Evolutionary conservation across 2,797 vertebrate species (phyloP), one percentile per base, ranked within the genome.

Genomic region (Odontamblyopus rebecca): DNA sequence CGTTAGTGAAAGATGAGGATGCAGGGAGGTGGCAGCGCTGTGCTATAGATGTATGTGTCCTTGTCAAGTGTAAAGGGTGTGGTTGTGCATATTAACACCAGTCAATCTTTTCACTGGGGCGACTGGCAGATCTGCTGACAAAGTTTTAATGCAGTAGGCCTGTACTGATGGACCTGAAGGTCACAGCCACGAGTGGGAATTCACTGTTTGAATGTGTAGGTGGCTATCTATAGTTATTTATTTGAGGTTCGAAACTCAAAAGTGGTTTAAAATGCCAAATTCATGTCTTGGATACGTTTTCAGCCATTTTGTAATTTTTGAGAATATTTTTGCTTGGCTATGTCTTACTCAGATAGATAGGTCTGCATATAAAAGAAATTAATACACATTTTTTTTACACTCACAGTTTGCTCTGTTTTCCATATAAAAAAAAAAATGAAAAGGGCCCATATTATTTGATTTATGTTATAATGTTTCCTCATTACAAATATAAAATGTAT

Each of bases 91-190:
- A 83, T 83, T 80, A 86, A 89, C 69, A 71, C 51, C 66, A 73
- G 73, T 83, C 86, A 61, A 68, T 85, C 81, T 81, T 59, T 48
- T 69, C 60, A 61, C 56, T 32, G 19, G 44, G 48, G 60, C 62
- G 70, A 6, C 13, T 56, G 74, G 69, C 75, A 81, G 68, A 79
- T 81, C 75, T 82, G 77, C 81, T 87, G 86, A 88, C 78, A 67
- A 74, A 82, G 70, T 76, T 68, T 75, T 56, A 66, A 64, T 65
- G 4, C 63, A 5, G 4, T 54, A 66, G 69, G 12, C 61, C 54
- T 80, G 60, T 44, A 67, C 13, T 56, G 61, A 54, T 54, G 54
- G 32, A 35, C 50, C 60, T 65, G 61, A 75, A 80, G 82, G 82
- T 86, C 79, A 80, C 12, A 50, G 11, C n/a, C 50, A 70, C 68